A percentile compares a stretch with the other conserved stretches of the same genome.
Conservation (phyloP, 1,140 invertebrate genomes). For the Drosophila grimshawi region DNA sequence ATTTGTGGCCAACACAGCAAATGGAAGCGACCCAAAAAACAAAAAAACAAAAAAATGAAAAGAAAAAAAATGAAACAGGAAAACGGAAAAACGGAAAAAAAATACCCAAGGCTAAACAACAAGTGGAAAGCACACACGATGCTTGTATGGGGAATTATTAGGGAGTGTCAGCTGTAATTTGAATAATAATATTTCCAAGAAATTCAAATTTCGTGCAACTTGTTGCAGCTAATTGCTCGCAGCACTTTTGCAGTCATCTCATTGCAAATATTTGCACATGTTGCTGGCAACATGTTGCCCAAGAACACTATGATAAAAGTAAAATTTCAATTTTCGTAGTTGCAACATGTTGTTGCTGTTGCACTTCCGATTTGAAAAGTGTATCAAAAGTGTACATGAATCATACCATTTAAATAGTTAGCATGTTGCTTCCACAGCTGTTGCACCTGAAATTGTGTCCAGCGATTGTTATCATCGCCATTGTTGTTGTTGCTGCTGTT, state of each 20-base stretch:
- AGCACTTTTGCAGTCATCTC: too few species aligned
- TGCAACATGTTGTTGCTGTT: constrained; percentile 7
- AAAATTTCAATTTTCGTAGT: background rate
- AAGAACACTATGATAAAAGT: too few species aligned
- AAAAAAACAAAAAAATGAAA: background rate
- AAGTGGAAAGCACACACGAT: background rate
- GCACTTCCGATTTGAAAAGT: background rate
- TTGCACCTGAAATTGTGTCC: constrained; percentile 84
- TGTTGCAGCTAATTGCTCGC: too few species aligned
- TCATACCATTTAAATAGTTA: constrained; percentile 84
- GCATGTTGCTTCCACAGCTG: constrained; percentile 84
- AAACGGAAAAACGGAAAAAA: background rate
- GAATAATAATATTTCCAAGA: too few species aligned
- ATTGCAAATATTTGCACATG: background rate
- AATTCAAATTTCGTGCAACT: too few species aligned
- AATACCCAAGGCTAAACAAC: background rate
- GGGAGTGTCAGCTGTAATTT: too few species aligned
- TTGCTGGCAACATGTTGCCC: background rate
- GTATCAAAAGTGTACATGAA: background rate
- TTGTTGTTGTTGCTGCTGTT: constrained; percentile 45
- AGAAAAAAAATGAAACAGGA: background rate
- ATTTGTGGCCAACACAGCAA: constrained; percentile 33
- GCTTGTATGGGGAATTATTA: too few species aligned
- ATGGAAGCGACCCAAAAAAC: constrained; percentile 14
- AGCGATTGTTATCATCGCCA: constrained; percentile 79